phyloP scores from a whole-genome alignment of 2,797 vertebrate species.

The Thunnus albacares region DNA sequence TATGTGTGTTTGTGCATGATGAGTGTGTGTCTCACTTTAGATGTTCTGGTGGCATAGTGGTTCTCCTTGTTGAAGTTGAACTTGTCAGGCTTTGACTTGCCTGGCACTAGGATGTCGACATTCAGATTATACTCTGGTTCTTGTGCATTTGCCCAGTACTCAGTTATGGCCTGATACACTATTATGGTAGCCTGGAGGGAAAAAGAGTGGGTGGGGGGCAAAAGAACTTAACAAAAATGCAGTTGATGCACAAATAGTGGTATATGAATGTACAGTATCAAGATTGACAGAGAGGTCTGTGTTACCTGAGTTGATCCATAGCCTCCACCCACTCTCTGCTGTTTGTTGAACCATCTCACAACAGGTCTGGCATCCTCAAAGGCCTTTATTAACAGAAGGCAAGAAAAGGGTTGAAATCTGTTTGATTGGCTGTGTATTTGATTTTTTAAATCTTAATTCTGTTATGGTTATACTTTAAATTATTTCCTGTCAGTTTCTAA shows the following conservation, averaged over 20 bases:
- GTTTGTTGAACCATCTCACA: constrained; percentile 87
- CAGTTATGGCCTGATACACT: constrained; percentile 91
- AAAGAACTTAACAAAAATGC: no score
- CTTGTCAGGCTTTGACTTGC: constrained; percentile 36
- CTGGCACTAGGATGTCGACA: constrained; percentile 85
- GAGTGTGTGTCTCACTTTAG: constrained; percentile 76
- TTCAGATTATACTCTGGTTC: constrained; percentile 81
- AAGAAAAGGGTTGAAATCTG: background rate
- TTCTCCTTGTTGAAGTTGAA: constrained; percentile 76
- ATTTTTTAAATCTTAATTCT: no score
- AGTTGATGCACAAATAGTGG: no score
- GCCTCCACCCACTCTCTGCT: constrained; percentile 82
- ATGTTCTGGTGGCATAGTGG: constrained; percentile 77
- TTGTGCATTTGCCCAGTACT: constrained; percentile 79
- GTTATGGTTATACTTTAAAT: no score
- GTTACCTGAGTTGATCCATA: constrained; percentile 91
- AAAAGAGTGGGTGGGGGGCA: no score
- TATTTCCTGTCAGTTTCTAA: no score
- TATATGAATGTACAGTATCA: no score
- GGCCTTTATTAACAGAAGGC: constrained; percentile 49
- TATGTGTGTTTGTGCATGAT: background rate
- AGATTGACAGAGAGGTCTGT: background rate
- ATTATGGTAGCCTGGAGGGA: constrained; percentile 87
- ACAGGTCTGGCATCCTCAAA: constrained; percentile 59
- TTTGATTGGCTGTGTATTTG: background rate